Evolutionary conservation across 2,888 invertebrate genomes (phyloP), one percentile per base, ranked within the genome.

Genomic region (Schizaphis graminum): DNA sequence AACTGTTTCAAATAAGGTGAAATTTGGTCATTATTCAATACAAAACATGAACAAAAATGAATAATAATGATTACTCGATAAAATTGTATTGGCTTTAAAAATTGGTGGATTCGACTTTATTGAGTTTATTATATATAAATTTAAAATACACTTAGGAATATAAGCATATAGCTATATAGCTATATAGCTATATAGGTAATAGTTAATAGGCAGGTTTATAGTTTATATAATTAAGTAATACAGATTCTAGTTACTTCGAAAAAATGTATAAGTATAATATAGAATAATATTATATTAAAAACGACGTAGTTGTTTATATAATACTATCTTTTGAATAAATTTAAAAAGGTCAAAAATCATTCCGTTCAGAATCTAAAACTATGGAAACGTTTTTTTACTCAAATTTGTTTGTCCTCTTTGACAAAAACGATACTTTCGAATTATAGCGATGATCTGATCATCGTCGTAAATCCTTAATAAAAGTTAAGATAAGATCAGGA

Each of bases 401-500:
- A 35, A 77, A 77, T 77, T 77, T 77, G n/a, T 35, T 35, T 35
- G 77, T 77, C 8, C n/a, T 35, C 67, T 77, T 41, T 35, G 77
- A 77, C 21, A 35, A 35, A 77, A 77, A 77, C 21, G 21, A 53
- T 91, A 91, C 91, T 91, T 91, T 91, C 84, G n/a, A 85, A 44
- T 56, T 35, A 2, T n/a, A 57, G 44, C 5, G 41, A 11, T 28
- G 21, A 84, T 28, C 41, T 21, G 21, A 84, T 28, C 41, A 41
- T 91, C 53, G 2, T 53, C 49, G 56, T 91, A 85, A 85, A 85
- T 85, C 85, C 4, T 56, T 4, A 41, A 28, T n/a, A 85, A 44
- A 91, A 44, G 26, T 89, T 44, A 28, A 91, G 91, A 91, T 91
- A 44, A 85, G 10, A 91, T 91, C 91, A 85, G n/a, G 1, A n/a